Conservation (phyloP, 1,140 invertebrate genomes). For the Bilobella aurantiaca region DNA sequence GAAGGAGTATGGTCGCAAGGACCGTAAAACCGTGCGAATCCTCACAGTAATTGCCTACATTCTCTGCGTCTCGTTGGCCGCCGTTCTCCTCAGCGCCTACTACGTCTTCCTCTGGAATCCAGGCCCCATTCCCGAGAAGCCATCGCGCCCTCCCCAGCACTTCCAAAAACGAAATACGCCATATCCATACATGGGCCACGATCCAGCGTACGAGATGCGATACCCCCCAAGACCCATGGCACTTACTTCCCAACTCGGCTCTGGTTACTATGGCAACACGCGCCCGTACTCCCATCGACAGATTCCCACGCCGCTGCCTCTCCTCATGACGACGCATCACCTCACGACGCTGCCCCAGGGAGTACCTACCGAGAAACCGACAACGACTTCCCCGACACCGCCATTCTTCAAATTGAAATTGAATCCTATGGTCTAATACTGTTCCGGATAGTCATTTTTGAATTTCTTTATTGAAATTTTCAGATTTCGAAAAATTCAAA, state of each 20-base stretch:
- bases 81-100: slow-evolving; percentile 87
- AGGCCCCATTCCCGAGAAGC: neutral
- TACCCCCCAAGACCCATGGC: neutral
- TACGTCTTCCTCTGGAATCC: slow-evolving; percentile 94
- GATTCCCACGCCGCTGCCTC: slow-evolving; percentile 18
- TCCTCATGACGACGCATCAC: neutral
- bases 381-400: neutral
- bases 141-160: neutral
- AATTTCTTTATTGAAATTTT: too few species aligned
- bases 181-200: too few species aligned
- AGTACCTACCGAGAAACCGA: slow-evolving; percentile 4
- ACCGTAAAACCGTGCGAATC: slow-evolving; percentile 79
- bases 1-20: slow-evolving; percentile 48
- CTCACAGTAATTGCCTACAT: slow-evolving; percentile 91
- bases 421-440: neutral
- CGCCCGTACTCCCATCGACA: slow-evolving; percentile 7
- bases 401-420: neutral
- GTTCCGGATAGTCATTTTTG: too few species aligned
- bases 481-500: too few species aligned
- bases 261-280: neutral
- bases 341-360: neutral
- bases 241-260: neutral
- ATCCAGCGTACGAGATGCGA: neutral
- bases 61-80: slow-evolving; percentile 83
- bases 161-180: neutral